Evolutionary conservation across 2,797 vertebrate genomes (phyloP).

Genomic region (Falco rusticolus): DNA sequence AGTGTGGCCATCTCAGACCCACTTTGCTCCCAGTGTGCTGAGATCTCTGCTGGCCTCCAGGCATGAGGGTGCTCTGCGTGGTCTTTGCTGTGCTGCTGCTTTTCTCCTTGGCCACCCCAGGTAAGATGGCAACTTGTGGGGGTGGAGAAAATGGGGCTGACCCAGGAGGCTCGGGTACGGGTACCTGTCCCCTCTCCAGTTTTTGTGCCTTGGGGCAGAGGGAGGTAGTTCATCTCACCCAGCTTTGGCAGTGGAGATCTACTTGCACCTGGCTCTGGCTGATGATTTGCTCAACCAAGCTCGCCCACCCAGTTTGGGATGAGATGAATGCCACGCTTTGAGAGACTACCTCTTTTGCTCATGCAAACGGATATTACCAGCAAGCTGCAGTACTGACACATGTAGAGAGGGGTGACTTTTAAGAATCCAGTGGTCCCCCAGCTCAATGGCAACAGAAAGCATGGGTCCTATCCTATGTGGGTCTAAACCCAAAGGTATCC

Average conservation of each 20-base stretch:
- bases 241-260: not conserved
- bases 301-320: rapidly evolving
- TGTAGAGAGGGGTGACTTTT: not conserved
- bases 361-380: not conserved
- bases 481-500: not conserved
- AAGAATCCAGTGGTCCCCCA: rapidly evolving
- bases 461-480: rapidly evolving
- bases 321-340: not conserved
- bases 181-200: not conserved
- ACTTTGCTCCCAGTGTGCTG: not conserved
- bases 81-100: constrained; percentile 37
- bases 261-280: not conserved
- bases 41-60: not conserved
- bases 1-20: not conserved
- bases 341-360: rapidly evolving
- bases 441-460: not conserved
- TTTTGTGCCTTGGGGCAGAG: not conserved
- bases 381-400: not conserved
- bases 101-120: constrained; percentile 27
- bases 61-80: constrained; percentile 21
- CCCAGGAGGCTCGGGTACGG: rapidly evolving
- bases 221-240: not conserved
- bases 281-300: not conserved
- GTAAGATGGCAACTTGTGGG: not conserved
- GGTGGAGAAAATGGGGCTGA: not conserved